A percentile compares a stretch with the other conserved stretches of the same genome.
Evolutionary conservation across 64 coral and sea anemone genomes (phyloP).

Genomic region (Pachyseris speciosa): DNA sequence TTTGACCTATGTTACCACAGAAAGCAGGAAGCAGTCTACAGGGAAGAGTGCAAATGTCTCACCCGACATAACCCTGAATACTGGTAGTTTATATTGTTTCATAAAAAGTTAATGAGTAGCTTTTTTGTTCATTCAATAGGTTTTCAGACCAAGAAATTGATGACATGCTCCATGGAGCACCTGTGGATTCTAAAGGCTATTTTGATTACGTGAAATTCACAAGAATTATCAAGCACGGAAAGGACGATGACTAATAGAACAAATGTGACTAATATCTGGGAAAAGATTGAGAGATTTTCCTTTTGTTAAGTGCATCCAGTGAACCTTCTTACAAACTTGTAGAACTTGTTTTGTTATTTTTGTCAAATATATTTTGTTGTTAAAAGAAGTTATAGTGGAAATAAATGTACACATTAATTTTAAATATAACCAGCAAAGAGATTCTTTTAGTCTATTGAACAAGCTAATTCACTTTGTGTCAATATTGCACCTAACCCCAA

Average conservation of each 20-base stretch:
- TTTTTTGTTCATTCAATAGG: conserved; percentile 1
- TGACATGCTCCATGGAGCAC: conserved; percentile 72
- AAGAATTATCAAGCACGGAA: conserved; percentile 69
- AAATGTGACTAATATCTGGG: no score
- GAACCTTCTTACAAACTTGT: not conserved
- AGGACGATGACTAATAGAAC: conserved; percentile 52
- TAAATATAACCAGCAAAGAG: no score
- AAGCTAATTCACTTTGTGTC: no score
- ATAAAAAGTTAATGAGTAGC: not conserved
- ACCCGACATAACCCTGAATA: no score
- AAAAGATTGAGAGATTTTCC: no score
- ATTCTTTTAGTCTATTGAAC: no score
- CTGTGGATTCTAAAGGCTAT: conserved; percentile 59
- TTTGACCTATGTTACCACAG: no score
- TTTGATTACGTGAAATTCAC: conserved; percentile 74
- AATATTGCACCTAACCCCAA: no score
- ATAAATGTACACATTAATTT: not conserved
- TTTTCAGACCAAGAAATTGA: conserved; percentile 77
- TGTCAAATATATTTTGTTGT: not conserved
- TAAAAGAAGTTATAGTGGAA: not conserved
- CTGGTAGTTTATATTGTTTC: no score
- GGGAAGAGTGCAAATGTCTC: no score
- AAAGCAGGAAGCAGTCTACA: no score
- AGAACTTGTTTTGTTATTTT: not conserved
- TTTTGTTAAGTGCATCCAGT: no score